Percentiles rank a stretch among this genome's conserved stretches.
Evolutionary conservation across 1,140 invertebrate species (phyloP).

Genomic region (Nephotettix cincticeps): DNA sequence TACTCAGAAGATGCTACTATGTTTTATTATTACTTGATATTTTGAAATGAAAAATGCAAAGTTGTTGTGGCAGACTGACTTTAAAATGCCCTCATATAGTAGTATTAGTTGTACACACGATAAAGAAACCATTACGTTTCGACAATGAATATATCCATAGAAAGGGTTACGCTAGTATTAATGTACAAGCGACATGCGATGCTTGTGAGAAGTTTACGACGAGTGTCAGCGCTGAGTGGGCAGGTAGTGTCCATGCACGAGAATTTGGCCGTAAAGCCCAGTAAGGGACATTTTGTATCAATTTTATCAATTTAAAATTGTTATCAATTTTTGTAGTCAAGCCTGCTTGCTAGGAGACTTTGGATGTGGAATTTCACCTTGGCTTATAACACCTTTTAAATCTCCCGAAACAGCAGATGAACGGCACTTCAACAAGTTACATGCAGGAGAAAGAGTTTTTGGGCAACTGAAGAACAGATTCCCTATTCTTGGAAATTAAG

Average conservation of each 20-base stretch:
- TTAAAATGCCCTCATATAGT: too few relatives aligned
- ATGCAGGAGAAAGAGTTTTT: constrained; percentile 10
- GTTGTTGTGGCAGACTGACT: too few relatives aligned
- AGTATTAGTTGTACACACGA: too few relatives aligned
- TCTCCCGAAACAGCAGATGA: not conserved
- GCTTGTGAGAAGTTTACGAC: constrained; percentile 5
- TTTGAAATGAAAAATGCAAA: too few relatives aligned
- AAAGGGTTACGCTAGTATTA: too few relatives aligned
- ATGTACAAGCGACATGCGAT: too few relatives aligned
- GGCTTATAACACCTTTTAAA: constrained; percentile 26
- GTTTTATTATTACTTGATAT: too few relatives aligned
- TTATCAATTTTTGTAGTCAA: too few relatives aligned
- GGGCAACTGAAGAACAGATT: constrained; percentile 11
- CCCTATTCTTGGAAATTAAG: not conserved
- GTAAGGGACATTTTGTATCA: not conserved
- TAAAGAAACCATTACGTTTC: too few relatives aligned
- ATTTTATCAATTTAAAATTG: constrained; percentile 8
- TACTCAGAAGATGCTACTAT: too few relatives aligned
- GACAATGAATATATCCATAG: too few relatives aligned
- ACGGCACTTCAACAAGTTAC: constrained; percentile 8
- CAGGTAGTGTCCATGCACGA: constrained; percentile 7
- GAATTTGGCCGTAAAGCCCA: constrained; percentile 11
- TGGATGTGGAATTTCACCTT: constrained; percentile 21
- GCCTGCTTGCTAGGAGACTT: constrained; percentile 17
- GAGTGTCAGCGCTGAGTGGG: not conserved